Percentiles rank a stretch among this genome's conserved stretches.
These are phyloP conservation scores for Poecilus cupreus DNA, from an alignment of 2,888 invertebrate genomes.

Conservation along the genomic window DNA sequence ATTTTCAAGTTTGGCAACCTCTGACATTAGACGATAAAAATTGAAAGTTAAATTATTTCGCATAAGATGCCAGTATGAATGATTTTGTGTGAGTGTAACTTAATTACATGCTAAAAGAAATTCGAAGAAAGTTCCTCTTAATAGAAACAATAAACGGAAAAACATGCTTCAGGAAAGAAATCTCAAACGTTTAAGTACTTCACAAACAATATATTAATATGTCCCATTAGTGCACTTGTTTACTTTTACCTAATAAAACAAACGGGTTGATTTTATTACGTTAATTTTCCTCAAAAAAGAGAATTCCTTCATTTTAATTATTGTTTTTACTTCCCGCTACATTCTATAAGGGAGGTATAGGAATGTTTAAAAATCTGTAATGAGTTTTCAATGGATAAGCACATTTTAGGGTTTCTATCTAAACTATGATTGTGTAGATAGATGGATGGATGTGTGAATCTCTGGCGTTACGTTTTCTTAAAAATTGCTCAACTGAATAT, in stretches of 20 bases:
- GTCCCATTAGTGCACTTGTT: background rate
- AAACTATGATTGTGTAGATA: no score
- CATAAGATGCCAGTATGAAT: background rate
- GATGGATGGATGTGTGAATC: no score
- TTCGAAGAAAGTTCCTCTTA: conserved; percentile 24
- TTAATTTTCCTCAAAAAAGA: no score
- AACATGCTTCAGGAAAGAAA: conserved; percentile 3
- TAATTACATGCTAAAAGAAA: conserved; percentile 29
- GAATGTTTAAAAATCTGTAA: no score
- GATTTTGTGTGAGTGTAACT: conserved; percentile 30
- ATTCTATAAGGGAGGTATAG: no score
- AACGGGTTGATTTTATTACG: background rate
- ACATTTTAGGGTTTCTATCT: no score
- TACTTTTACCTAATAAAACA: background rate
- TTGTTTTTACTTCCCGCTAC: background rate
- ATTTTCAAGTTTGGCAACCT: background rate
- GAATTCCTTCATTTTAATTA: no score
- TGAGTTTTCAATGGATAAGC: no score
- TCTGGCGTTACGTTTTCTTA: no score
- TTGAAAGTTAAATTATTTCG: background rate
- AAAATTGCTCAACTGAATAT: no score
- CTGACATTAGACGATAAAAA: conserved; percentile 24
- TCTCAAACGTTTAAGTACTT: conserved; percentile 7
- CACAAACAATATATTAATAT: background rate
- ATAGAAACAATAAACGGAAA: conserved; percentile 22